These are phyloP conservation scores for Burhinus bistriatus DNA, from an alignment of 2,113 vertebrate species.

Conservation along the genomic window DNA sequence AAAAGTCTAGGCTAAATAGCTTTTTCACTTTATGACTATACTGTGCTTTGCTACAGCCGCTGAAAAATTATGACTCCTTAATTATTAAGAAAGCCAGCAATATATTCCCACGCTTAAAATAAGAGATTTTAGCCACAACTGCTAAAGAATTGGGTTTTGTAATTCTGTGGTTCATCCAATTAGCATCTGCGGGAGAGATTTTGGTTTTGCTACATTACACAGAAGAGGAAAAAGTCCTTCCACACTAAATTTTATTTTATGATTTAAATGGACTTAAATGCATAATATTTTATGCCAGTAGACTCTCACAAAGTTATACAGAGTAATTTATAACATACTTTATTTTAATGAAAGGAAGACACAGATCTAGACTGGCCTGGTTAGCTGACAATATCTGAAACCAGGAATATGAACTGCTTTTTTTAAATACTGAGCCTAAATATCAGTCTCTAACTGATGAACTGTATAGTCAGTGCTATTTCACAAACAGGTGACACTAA, in stretches of 20 bases:
- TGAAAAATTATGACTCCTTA: background rate
- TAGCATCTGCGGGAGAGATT: background rate
- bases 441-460: background rate
- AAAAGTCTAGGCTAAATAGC: background rate
- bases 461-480: background rate
- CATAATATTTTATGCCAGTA: background rate
- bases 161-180: background rate
- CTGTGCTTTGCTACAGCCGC: background rate
- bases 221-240: background rate
- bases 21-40: background rate
- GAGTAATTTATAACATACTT: background rate
- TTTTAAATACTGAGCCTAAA: background rate
- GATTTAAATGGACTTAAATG: background rate
- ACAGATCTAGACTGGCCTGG: background rate
- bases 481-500: background rate
- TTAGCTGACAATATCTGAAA: background rate
- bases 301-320: background rate
- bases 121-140: background rate
- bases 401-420: background rate
- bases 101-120: background rate
- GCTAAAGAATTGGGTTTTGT: background rate
- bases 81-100: background rate
- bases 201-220: background rate
- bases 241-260: background rate
- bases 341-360: background rate